These are phyloP conservation scores for Metellina segmentata DNA, from an alignment of 2,888 invertebrate species.

Conservation along the genomic window DNA sequence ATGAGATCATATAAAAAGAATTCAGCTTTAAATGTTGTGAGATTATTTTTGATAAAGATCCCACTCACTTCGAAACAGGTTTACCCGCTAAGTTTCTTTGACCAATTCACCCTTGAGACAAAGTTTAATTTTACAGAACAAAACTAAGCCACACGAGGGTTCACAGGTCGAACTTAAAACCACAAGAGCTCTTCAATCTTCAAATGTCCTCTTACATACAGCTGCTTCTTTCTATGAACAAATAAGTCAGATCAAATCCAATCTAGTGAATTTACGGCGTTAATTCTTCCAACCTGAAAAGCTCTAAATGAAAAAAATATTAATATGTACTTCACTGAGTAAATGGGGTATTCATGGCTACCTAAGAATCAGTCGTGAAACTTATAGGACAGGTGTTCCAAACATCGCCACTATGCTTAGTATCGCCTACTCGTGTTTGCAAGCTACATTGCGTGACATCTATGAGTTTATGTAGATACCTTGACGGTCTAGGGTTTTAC, in stretches of 20 bases:
- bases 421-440: too few species aligned
- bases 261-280: background rate
- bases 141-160: slow-evolving; percentile 29
- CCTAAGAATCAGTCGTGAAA: too few species aligned
- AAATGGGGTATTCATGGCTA: too few species aligned
- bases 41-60: too few species aligned
- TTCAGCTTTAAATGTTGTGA: too few species aligned
- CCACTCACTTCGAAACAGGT: background rate
- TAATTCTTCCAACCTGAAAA: background rate
- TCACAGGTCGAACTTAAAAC: slow-evolving; percentile 7
- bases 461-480: too few species aligned
- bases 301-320: background rate
- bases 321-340: background rate
- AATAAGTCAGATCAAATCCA: background rate
- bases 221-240: background rate
- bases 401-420: too few species aligned
- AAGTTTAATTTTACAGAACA: background rate
- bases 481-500: too few species aligned
- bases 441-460: too few species aligned
- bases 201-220: background rate
- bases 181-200: background rate
- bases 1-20: too few species aligned
- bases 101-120: slow-evolving; percentile 30
- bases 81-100: background rate
- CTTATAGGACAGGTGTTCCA: too few species aligned